Conservation (phyloP, 2,113 vertebrate genomes). For the Callipepla squamata region DNA sequence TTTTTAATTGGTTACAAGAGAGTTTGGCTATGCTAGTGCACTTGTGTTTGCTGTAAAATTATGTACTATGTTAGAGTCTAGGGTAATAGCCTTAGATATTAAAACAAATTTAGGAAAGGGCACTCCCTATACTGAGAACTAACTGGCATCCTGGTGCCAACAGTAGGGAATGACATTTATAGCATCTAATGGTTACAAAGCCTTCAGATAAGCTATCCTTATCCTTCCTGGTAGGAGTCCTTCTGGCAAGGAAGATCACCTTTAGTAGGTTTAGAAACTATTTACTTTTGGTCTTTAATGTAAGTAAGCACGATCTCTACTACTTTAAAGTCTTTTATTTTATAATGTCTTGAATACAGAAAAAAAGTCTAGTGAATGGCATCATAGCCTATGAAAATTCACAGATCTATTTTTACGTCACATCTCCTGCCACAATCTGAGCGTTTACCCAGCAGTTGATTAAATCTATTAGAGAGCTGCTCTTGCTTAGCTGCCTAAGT, state of each 20-base stretch:
- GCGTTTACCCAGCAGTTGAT: conserved; percentile 18
- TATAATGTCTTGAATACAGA: background rate
- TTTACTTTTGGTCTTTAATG: background rate
- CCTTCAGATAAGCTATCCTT: background rate
- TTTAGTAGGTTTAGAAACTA: background rate
- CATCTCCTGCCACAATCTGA: background rate
- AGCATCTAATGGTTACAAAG: background rate
- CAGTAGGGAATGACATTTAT: conserved; percentile 33
- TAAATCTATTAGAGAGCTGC: conserved; percentile 10
- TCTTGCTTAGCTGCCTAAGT: conserved; percentile 24
- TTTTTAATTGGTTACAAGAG: conserved; percentile 69
- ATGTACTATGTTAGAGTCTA: background rate
- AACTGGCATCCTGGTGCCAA: background rate
- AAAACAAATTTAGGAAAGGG: conserved; percentile 39
- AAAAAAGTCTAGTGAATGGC: background rate
- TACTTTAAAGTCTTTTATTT: background rate
- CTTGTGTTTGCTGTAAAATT: conserved; percentile 12
- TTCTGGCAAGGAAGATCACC: background rate
- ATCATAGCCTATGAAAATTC: background rate
- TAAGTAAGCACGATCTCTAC: background rate
- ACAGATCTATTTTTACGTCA: background rate
- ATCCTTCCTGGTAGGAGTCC: background rate
- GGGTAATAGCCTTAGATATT: background rate
- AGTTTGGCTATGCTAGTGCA: conserved; percentile 6
- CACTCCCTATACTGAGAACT: background rate